Evolutionary conservation across 2,113 vertebrate species (phyloP).

Genomic region (Lanius ludovicianus): DNA sequence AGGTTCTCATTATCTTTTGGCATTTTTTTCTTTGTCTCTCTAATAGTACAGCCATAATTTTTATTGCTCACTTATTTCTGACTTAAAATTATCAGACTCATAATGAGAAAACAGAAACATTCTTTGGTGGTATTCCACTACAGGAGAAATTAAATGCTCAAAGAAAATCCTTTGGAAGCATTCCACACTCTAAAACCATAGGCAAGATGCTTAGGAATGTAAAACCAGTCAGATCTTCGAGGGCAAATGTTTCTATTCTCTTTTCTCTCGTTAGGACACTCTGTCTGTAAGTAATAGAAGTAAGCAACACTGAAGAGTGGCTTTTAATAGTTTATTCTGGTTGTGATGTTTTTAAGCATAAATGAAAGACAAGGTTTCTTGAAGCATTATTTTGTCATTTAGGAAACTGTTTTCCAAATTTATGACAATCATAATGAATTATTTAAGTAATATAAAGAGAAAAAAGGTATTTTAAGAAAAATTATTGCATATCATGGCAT

Average conservation of each 20-base stretch:
- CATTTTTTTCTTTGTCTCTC: neutral
- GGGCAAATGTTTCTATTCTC: neutral
- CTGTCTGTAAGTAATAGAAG: neutral
- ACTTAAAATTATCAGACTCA: neutral
- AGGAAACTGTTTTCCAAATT: neutral
- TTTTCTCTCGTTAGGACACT: neutral
- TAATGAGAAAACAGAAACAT: neutral
- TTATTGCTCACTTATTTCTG: neutral
- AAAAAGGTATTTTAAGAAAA: neutral
- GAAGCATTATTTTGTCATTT: neutral
- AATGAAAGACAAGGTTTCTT: neutral
- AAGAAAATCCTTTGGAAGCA: neutral
- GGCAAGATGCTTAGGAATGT: neutral
- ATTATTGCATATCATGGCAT: neutral
- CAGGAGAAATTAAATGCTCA: neutral
- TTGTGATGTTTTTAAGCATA: accelerated
- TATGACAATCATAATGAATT: neutral
- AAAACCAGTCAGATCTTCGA: neutral
- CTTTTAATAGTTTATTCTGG: neutral
- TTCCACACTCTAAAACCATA: neutral
- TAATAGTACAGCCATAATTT: neutral
- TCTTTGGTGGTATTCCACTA: neutral
- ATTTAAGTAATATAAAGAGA: neutral
- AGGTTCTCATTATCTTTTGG: neutral
- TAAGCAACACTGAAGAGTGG: neutral